Conservation (phyloP, 2,113 vertebrate genomes). For the Syngnathoides biaculeatus region DNA sequence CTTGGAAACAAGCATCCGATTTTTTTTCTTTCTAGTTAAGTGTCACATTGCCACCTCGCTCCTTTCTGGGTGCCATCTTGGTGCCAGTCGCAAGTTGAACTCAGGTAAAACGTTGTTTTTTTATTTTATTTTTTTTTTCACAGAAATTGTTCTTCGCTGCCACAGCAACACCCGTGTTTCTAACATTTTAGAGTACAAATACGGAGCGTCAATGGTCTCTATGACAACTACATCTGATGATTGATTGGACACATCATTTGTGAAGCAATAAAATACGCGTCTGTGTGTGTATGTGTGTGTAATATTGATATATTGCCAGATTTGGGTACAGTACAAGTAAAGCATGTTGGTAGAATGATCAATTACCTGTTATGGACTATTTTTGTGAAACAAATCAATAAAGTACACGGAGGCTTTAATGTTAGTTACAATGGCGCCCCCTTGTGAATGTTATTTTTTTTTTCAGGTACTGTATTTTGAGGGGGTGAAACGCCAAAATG, state of each 20-base stretch:
- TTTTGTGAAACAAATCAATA: not conserved
- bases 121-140: not conserved
- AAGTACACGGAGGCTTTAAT: not conserved
- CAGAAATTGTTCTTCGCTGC: not conserved
- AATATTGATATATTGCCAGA: not conserved
- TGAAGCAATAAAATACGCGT: not conserved
- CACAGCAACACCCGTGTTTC: not conserved
- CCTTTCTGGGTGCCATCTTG: not conserved
- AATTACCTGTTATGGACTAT: not conserved
- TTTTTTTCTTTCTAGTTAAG: not conserved
- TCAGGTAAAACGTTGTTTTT: not conserved
- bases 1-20: not conserved
- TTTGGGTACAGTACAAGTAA: not conserved
- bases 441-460: constrained; percentile 31
- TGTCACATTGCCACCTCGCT: not conserved
- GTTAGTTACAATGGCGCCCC: constrained; percentile 61
- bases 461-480: not conserved
- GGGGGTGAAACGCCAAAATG: too few species aligned
- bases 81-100: not conserved
- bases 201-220: not conserved
- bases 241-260: not conserved
- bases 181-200: not conserved
- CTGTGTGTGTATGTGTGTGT: not conserved
- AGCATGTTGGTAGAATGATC: not conserved
- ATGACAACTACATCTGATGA: not conserved